Conservation (phyloP, 2,113 vertebrate species). For the Anarhynchus alexandrinus region DNA sequence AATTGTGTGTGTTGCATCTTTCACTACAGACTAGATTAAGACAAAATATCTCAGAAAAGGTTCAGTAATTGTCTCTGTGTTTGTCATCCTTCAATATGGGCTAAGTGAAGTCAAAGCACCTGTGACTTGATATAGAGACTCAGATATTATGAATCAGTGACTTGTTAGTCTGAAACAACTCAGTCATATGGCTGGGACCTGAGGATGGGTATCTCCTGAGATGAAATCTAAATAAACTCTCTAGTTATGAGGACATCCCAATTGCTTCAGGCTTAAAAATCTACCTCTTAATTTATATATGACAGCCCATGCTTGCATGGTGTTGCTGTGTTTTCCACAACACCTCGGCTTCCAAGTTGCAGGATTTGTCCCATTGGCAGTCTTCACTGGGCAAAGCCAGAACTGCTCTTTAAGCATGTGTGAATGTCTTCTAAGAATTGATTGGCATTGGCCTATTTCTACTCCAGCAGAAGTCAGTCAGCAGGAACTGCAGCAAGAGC, state of each 20-base stretch:
- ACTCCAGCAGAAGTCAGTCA: background rate
- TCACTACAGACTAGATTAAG: background rate
- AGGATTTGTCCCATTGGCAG: background rate
- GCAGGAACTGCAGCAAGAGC: background rate
- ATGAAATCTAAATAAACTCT: background rate
- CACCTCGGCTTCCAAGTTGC: background rate
- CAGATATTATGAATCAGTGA: background rate
- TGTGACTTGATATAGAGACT: background rate
- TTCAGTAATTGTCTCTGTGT: background rate
- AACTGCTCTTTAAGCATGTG: rapidly evolving
- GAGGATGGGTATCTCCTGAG: background rate
- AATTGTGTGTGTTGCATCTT: background rate
- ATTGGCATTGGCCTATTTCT: background rate
- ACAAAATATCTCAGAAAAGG: background rate
- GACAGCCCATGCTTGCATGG: background rate
- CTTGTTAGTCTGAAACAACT: background rate
- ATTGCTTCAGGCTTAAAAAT: background rate
- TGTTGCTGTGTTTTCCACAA: background rate
- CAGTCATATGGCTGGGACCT: background rate
- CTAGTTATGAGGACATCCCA: background rate
- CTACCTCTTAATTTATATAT: background rate
- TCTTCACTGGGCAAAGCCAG: background rate
- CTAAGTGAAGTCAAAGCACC: background rate
- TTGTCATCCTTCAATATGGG: background rate
- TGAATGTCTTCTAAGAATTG: background rate